Evolutionary conservation across 2,888 invertebrate species (phyloP).

Genomic region (Drosophila kanekoi): DNA sequence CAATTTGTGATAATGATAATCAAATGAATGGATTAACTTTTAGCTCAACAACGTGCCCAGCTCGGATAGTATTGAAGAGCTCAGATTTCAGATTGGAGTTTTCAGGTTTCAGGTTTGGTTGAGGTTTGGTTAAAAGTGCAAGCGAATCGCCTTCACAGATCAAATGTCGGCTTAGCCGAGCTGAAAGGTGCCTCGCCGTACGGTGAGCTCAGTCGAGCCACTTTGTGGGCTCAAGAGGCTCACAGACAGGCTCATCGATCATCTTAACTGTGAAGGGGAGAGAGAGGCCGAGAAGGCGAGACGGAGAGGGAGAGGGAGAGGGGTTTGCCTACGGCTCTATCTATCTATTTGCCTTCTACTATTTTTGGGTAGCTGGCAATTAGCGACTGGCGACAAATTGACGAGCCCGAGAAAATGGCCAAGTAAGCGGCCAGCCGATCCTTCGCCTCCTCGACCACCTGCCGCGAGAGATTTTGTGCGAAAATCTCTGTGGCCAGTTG

Average conservation of each 20-base stretch:
- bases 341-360: background rate
- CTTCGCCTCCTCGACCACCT: conserved; percentile 61
- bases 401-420: conserved; percentile 24
- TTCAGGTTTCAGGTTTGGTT: conserved; percentile 6
- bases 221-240: conserved; percentile 17
- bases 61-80: conserved; percentile 22
- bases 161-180: conserved; percentile 45
- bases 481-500: conserved; percentile 35
- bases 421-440: conserved; percentile 20
- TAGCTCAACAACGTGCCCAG: background rate
- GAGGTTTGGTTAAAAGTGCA: conserved; percentile 18
- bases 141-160: conserved; percentile 38
- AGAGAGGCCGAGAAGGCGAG: background rate
- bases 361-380: conserved; percentile 52
- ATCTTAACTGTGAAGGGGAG: background rate
- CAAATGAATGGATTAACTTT: conserved; percentile 31
- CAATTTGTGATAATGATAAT: conserved; percentile 2
- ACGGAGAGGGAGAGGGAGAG: background rate
- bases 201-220: conserved; percentile 4
- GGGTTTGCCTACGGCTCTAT: conserved; percentile 5
- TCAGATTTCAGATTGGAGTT: conserved; percentile 25
- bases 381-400: conserved; percentile 80
- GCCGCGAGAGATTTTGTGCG: conserved; percentile 69
- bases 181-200: conserved; percentile 23
- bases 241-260: conserved; percentile 59